Evolutionary conservation across 1,140 invertebrate species (phyloP).

Genomic region (Epicauta chinensis): DNA sequence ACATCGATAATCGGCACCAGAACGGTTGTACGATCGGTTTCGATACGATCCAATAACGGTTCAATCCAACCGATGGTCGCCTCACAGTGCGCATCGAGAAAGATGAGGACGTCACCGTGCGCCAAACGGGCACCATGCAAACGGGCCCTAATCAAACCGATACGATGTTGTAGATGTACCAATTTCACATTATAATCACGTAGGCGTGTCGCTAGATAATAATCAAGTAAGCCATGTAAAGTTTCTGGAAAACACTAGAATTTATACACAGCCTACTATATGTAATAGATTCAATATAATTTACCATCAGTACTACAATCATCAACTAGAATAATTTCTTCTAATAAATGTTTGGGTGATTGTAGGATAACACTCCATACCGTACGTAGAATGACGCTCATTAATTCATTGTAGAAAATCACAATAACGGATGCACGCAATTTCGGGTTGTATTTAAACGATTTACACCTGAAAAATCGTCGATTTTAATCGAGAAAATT

Average conservation of each 20-base stretch:
- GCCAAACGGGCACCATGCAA: constrained; percentile 73
- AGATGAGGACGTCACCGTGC: constrained; percentile 79
- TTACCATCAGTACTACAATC: constrained; percentile 75
- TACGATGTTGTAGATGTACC: constrained; percentile 65
- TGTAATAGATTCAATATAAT: too few relatives aligned
- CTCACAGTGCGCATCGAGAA: constrained; percentile 95
- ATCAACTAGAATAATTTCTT: constrained; percentile 85
- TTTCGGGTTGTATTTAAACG: constrained; percentile 47
- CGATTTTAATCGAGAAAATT: constrained; percentile 25
- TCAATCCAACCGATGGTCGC: constrained; percentile 76
- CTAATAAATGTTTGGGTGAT: constrained; percentile 58
- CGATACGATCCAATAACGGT: constrained; percentile 76
- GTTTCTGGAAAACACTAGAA: too few relatives aligned
- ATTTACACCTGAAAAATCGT: constrained; percentile 48
- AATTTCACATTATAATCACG: constrained; percentile 62
- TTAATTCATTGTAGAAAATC: constrained; percentile 87
- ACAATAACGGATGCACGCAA: constrained; percentile 67
- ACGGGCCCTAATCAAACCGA: constrained; percentile 80
- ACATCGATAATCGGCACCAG: constrained; percentile 91
- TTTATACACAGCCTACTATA: too few relatives aligned
- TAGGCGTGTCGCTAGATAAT: constrained; percentile 66
- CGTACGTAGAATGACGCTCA: constrained; percentile 75
- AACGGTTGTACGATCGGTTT: constrained; percentile 70
- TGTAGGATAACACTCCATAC: constrained; percentile 83
- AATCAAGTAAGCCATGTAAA: constrained; percentile 66